These are phyloP conservation scores for Okamejei kenojei DNA, from an alignment of 2,797 vertebrate species.

Conservation along the genomic window DNA sequence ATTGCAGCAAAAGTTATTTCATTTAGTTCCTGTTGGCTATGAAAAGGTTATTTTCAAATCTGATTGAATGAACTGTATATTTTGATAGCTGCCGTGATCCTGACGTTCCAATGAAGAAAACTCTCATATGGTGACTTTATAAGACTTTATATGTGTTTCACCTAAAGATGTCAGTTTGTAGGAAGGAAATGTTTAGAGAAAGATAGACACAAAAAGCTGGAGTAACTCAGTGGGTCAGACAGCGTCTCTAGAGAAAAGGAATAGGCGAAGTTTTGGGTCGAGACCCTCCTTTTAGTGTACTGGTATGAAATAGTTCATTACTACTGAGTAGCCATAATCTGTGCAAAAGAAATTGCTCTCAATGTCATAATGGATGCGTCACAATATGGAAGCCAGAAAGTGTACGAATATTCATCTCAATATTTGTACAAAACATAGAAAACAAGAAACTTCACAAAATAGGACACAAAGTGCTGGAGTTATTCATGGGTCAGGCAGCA, in stretches of 20 bases:
- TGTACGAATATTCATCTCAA: not conserved
- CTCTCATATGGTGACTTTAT: not conserved
- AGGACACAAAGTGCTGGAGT: too few species aligned
- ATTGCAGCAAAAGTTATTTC: not conserved
- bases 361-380: not conserved
- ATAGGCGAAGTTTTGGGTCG: too few species aligned
- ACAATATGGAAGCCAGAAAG: not conserved
- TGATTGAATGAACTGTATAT: not conserved
- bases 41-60: not conserved
- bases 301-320: not conserved
- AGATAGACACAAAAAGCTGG: too few species aligned
- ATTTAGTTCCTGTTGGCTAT: not conserved
- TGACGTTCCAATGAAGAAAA: not conserved
- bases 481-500: too few species aligned
- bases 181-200: too few species aligned
- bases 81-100: not conserved
- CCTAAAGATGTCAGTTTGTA: not conserved
- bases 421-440: not conserved
- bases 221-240: too few species aligned
- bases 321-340: not conserved
- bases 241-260: too few species aligned
- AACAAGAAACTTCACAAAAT: too few species aligned
- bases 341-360: not conserved
- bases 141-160: too few species aligned
- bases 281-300: too few species aligned